Evolutionary conservation across 2,888 invertebrate species (phyloP).

Genomic region (Vanessa cardui): DNA sequence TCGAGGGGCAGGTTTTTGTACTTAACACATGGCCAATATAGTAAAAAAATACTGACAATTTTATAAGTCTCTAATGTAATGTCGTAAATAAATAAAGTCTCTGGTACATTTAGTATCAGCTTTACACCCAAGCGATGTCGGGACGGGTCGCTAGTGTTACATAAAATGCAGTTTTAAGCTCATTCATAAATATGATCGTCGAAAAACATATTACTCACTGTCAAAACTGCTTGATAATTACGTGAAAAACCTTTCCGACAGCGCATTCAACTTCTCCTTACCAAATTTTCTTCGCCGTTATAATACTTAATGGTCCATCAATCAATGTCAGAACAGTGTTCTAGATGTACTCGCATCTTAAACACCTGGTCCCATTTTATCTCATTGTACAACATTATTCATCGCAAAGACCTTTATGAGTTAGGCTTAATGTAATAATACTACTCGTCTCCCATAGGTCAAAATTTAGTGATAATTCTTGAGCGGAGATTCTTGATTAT

Average conservation of each 20-base stretch:
- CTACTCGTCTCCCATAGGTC: too few relatives aligned
- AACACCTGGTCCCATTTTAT: conserved; percentile 25
- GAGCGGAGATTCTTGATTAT: too few relatives aligned
- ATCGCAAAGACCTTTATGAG: background rate
- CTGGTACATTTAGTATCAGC: too few relatives aligned
- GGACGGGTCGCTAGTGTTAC: too few relatives aligned
- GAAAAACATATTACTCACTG: conserved; percentile 8
- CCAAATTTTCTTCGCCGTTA: conserved; percentile 11
- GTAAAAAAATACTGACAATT: too few relatives aligned
- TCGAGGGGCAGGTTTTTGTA: too few relatives aligned
- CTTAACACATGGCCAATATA: too few relatives aligned
- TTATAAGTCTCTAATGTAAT: too few relatives aligned
- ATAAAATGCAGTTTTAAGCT: background rate
- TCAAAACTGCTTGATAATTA: conserved; percentile 4
- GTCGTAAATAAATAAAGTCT: too few relatives aligned
- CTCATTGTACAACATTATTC: conserved; percentile 10
- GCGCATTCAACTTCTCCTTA: conserved; percentile 10
- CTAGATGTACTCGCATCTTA: conserved; percentile 10
- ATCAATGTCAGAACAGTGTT: conserved; percentile 29
- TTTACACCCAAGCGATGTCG: too few relatives aligned
- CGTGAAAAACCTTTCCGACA: conserved; percentile 1
- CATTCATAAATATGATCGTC: background rate
- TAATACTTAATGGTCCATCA: conserved; percentile 25
- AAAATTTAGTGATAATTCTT: too few relatives aligned
- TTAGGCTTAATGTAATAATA: too few relatives aligned